Base-by-base conservation (phyloP, 1,140 invertebrate genomes). In the Idris sp. region DNA sequence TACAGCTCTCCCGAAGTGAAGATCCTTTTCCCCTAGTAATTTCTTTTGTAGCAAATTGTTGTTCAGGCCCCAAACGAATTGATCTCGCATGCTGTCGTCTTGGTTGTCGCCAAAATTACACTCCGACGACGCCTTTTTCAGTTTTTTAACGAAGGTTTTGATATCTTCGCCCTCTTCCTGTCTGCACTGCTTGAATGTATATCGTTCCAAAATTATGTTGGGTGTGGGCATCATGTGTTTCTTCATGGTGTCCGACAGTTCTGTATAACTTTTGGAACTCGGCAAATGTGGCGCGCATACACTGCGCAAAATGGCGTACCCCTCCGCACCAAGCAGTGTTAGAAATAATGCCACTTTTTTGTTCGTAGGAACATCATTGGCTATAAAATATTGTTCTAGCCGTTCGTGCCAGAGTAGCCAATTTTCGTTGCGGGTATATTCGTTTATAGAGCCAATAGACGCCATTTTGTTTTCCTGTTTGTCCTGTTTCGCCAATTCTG, bases 21-120 rank as follows among this genome's bases (percentile, higher is more conserved):
- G 35, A 5, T 76, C 40, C 33, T 75, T 69, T 35, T 80, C 78
- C 15, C 69, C 25, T 5, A 79, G 49, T 0, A 83, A 36, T 4
- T 65, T 26, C 13, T 69, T 78, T 22, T 79, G 68, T 2, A 76
- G 48, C 0, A 56, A 30, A 4, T 74, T 75, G 15, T 41, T 72
- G 13, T 31, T 41, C n/a, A 84, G 33, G 2, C 83, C 77, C 64
- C 75, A 80, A 0, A 84, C 74, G 33, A 84, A 81, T 56, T 76
- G 74, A 53, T 85, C 79, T 38, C 76, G 33, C n/a, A 84, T 25
- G n/a, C 22, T 35, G 7, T 71, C 76, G 5, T 81, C 68, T 6
- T 82, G 49, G 8, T 59, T 64, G 0, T 3, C 33, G 4, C 76
- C 81, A 76, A 81, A 83, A 11, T 78, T 53, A 41, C 80, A 82